A percentile compares a stretch with the other conserved stretches of the same genome.
These are phyloP conservation scores for Trichonephila clavata DNA, from an alignment of 1,140 invertebrate species.

Conservation along the genomic window DNA sequence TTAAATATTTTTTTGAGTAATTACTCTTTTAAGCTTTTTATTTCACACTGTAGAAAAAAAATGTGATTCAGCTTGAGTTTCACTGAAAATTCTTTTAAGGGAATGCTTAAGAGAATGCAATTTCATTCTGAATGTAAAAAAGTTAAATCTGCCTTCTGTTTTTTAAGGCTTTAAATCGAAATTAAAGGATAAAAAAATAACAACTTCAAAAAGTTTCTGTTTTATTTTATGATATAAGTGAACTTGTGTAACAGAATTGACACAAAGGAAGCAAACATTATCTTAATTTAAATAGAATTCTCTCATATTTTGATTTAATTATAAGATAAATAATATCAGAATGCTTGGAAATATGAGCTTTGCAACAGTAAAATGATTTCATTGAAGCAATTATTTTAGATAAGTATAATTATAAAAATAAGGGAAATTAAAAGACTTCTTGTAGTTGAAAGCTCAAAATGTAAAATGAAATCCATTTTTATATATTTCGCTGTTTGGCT, in stretches of 20 bases:
- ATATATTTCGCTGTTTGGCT: too few relatives aligned
- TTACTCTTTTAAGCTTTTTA: constrained; percentile 54
- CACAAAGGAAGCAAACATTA: not conserved
- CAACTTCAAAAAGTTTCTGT: not conserved
- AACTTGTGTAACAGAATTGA: not conserved
- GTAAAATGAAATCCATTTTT: too few relatives aligned
- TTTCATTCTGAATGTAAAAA: constrained; percentile 4
- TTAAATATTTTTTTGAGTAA: constrained; percentile 43
- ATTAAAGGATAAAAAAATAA: constrained; percentile 6
- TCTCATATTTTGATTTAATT: too few relatives aligned
- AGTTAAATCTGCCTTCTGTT: not conserved
- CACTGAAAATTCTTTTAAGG: not conserved
- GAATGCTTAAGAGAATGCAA: not conserved
- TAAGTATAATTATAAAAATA: too few relatives aligned
- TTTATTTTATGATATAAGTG: not conserved
- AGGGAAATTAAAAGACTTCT: too few relatives aligned
- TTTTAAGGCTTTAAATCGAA: not conserved
- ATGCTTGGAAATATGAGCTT: too few relatives aligned
- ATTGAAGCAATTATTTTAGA: too few relatives aligned
- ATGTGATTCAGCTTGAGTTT: not conserved
- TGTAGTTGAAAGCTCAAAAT: too few relatives aligned
- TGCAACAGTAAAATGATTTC: too few relatives aligned
- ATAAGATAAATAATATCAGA: too few relatives aligned
- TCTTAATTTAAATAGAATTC: not conserved
- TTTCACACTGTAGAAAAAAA: not conserved